phyloP scores from a whole-genome alignment of 92 coral and sea anemone genomes.

The Scolanthus callimorphus region DNA sequence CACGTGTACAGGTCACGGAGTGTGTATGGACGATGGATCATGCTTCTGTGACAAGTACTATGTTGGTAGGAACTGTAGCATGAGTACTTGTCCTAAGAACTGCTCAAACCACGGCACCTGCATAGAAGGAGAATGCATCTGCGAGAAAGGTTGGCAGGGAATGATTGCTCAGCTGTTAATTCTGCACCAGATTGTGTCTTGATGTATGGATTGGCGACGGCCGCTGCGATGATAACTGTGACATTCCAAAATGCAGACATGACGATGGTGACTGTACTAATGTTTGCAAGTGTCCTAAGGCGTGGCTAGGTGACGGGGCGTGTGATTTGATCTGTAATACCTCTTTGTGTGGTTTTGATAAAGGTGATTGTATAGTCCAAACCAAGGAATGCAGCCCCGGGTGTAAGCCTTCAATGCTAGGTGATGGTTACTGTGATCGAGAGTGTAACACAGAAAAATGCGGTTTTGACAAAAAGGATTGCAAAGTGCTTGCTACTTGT shows the following conservation, averaged over 20 bases:
- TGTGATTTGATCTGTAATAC: conserved; percentile 54
- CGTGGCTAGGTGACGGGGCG: conserved; percentile 55
- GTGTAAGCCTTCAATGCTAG: too few species aligned
- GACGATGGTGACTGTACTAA: conserved; percentile 46
- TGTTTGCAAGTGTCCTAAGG: conserved; percentile 40
- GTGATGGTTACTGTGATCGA: too few species aligned
- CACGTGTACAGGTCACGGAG: conserved; percentile 57
- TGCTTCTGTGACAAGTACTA: conserved; percentile 44
- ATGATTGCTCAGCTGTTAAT: too few species aligned
- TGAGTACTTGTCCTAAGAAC: conserved; percentile 37
- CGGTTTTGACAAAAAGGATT: too few species aligned
- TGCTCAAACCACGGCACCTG: conserved; percentile 62
- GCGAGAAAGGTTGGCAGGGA: conserved; percentile 60
- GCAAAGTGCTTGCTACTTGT: too few species aligned
- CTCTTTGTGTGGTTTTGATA: conserved; percentile 30
- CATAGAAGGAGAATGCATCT: conserved; percentile 36
- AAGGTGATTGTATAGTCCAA: conserved; percentile 52
- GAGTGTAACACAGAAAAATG: too few species aligned
- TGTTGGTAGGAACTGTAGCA: conserved; percentile 35
- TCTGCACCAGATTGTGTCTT: conserved; percentile 33
- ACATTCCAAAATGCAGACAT: conserved; percentile 20
- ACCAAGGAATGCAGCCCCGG: too few species aligned
- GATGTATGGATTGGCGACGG: conserved; percentile 62
- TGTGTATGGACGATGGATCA: conserved; percentile 35
- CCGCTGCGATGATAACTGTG: conserved; percentile 39